Evolutionary conservation across 2,797 vertebrate species (phyloP).

Genomic region (Malacoctenus gilli): DNA sequence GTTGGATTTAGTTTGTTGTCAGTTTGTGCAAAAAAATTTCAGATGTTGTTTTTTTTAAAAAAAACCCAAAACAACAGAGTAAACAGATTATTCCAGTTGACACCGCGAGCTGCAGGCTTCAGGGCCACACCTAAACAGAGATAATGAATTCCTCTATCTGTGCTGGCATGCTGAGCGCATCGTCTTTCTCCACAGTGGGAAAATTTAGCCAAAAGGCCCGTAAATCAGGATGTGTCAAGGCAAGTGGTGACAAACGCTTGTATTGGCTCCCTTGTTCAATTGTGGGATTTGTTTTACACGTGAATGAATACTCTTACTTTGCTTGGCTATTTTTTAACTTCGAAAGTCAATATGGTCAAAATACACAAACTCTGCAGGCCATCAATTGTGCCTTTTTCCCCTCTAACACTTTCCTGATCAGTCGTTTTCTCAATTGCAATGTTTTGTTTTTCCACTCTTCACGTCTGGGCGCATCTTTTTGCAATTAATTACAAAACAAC

Average conservation of each 20-base stretch:
- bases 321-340: not conserved
- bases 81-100: no score
- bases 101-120: no score
- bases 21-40: no score
- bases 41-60: no score
- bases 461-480: not conserved
- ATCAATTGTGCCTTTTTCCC: conserved; percentile 5
- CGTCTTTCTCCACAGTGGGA: conserved; percentile 14
- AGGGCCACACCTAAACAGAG: conserved; percentile 25
- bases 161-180: conserved; percentile 50
- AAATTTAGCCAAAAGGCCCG: conserved; percentile 18
- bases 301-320: conserved; percentile 3
- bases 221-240: conserved; percentile 23
- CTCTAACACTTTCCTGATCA: conserved; percentile 10
- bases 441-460: no score
- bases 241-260: conserved; percentile 20
- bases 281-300: conserved; percentile 4
- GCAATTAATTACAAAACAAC: not conserved
- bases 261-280: no score
- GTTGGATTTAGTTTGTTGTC: no score
- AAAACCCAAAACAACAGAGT: no score
- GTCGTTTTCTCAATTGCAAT: no score
- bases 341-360: conserved; percentile 1
- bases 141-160: conserved; percentile 62
- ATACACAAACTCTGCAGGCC: not conserved